A percentile compares a stretch with the other conserved stretches of the same genome.
Evolutionary conservation across 64 coral and sea anemone genomes (phyloP).

Genomic region (Montipora sp.): DNA sequence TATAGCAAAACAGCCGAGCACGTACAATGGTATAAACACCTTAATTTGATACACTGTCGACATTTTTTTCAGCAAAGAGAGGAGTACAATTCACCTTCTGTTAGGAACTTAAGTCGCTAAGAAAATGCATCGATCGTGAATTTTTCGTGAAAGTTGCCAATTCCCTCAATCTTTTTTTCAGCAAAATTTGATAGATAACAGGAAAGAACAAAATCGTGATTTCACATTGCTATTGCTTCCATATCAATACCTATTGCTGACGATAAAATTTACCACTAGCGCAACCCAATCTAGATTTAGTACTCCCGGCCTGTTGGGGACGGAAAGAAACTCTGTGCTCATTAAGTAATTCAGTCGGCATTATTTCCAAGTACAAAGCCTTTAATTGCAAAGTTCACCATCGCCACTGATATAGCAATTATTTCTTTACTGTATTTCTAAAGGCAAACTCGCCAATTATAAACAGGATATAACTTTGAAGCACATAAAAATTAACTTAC

Average conservation of each 20-base stretch:
- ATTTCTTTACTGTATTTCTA: background rate
- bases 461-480: background rate
- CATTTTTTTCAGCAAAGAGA: background rate
- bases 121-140: too few species aligned
- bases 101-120: background rate
- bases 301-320: too few species aligned
- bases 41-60: background rate
- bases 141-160: too few species aligned
- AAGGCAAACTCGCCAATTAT: background rate
- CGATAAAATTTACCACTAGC: background rate
- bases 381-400: background rate
- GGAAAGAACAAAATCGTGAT: background rate
- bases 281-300: too few species aligned
- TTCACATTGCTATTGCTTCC: background rate
- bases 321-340: too few species aligned
- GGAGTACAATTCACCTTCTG: background rate
- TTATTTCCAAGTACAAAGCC: background rate
- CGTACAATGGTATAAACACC: background rate
- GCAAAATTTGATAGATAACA: background rate
- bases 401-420: background rate
- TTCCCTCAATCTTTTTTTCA: background rate
- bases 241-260: background rate
- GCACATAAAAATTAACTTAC: background rate
- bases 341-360: background rate
- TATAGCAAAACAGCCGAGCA: background rate